Evolutionary conservation across 2,888 invertebrate genomes (phyloP), one percentile per base, ranked within the genome.

Genomic region (Helicoverpa assulta): DNA sequence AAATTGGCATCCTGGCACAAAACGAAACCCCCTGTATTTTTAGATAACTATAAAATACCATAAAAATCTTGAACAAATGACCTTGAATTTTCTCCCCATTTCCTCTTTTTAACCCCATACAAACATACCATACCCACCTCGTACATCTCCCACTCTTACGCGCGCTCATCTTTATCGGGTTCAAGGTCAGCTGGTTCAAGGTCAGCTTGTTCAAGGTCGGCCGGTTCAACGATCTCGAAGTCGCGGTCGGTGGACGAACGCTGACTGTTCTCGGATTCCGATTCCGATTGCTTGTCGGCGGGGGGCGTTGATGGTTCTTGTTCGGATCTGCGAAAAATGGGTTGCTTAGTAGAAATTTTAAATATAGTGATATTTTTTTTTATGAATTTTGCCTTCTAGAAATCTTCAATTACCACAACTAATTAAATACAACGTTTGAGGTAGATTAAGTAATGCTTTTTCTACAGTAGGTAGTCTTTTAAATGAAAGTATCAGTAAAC

Each of bases 171-270:
- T 51, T 59, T 53, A 66, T 92, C 93, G 0, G 93, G 93, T 61
- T 97, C 97, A 47, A 97, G 89, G 85, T 97, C 97, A 19, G 96
- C 97, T 37, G 96, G 96, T 86, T 98, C 98, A 26, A 26, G 26
- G 26, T 26, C 26, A 26, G 26, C 26, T 26, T 26, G 93, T 61
- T 97, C 97, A 47, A 97, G 89, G 85, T 97, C 97, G 19, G 96
- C 97, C 40, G 96, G 96, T 86, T 98, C 98, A 62, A 98, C 97
- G 89, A 98, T 98, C 94, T 98, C 98, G 92, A 98, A 98, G 95
- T 98, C 98, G 85, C 97, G 97, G 82, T 98, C 98, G 0, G 98
- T 98, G 80, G 98, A 98, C 16, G 98, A 98, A 66, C 98, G 96
- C 87, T 97, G 97, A 83, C 98, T 98, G 86, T 97, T 97, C 90